Evolutionary conservation across 2,797 vertebrate species (phyloP).

Genomic region (Anas flavirostris): DNA sequence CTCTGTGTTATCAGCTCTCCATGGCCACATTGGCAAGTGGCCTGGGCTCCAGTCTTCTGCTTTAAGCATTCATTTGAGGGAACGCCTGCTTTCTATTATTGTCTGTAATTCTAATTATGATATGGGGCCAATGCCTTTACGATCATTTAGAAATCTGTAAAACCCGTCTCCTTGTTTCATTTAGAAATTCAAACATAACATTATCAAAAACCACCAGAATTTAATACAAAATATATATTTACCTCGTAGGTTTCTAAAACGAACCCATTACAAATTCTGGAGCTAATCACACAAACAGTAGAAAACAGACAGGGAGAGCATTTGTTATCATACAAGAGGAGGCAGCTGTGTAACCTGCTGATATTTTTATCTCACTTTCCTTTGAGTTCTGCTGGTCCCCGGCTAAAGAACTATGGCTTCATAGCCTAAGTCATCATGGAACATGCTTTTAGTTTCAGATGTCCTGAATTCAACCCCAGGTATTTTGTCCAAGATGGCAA

Average conservation of each 20-base stretch:
- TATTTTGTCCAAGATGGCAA: background rate
- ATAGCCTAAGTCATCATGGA: background rate
- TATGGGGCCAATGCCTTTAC: background rate
- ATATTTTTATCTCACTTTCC: conserved; percentile 26
- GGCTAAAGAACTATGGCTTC: background rate
- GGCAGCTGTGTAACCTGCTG: background rate
- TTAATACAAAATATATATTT: conserved; percentile 15
- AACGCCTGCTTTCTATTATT: background rate
- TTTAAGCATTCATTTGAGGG: background rate
- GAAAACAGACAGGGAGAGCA: background rate
- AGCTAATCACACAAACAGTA: conserved; percentile 7
- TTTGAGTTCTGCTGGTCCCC: conserved; percentile 15
- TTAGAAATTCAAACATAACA: background rate
- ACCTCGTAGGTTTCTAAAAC: background rate
- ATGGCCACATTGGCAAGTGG: background rate
- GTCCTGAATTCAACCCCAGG: background rate
- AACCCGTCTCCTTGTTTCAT: background rate
- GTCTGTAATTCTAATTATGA: conserved; percentile 39
- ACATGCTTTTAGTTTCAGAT: background rate
- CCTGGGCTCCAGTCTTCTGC: background rate
- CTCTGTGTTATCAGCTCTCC: background rate
- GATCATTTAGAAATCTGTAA: background rate
- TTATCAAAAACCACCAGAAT: background rate
- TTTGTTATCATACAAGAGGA: background rate
- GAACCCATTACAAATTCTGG: conserved; percentile 1